Evolutionary conservation across 2,888 invertebrate genomes (phyloP).

Genomic region (Spisula subtruncata): DNA sequence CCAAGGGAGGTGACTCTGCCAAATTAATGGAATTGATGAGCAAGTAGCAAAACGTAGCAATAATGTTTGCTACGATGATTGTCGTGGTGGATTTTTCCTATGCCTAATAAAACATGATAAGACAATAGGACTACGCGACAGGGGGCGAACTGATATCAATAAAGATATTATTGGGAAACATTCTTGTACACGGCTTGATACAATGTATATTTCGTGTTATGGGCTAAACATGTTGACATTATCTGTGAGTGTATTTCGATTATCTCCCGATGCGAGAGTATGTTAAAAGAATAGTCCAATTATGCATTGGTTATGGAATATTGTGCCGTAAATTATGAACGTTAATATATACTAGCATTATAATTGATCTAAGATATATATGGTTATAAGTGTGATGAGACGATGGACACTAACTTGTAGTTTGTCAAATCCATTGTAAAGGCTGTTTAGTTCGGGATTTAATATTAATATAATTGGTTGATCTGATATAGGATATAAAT

Average conservation of each 20-base stretch:
- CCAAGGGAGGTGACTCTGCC: constrained; percentile 8
- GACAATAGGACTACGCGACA: background rate
- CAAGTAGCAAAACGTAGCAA: constrained; percentile 17
- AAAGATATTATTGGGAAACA: constrained; percentile 11
- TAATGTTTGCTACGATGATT: constrained; percentile 14
- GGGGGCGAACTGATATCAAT: background rate
- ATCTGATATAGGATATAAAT: too few relatives aligned
- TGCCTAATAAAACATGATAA: constrained; percentile 11
- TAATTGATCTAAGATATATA: too few relatives aligned
- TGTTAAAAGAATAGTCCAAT: constrained; percentile 7
- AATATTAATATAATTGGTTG: too few relatives aligned
- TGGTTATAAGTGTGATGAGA: too few relatives aligned
- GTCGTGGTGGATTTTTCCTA: background rate
- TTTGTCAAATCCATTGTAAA: too few relatives aligned
- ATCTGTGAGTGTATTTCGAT: background rate
- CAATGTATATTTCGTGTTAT: background rate
- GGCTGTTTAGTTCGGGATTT: too few relatives aligned
- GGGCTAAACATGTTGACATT: background rate
- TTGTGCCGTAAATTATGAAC: too few relatives aligned
- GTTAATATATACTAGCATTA: too few relatives aligned
- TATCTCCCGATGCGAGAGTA: background rate
- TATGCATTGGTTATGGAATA: background rate
- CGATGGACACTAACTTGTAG: too few relatives aligned
- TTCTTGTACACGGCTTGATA: background rate
- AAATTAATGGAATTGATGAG: background rate